Conservation (phyloP, 2,888 invertebrate species). For the Polydrusus pterygomalis region DNA sequence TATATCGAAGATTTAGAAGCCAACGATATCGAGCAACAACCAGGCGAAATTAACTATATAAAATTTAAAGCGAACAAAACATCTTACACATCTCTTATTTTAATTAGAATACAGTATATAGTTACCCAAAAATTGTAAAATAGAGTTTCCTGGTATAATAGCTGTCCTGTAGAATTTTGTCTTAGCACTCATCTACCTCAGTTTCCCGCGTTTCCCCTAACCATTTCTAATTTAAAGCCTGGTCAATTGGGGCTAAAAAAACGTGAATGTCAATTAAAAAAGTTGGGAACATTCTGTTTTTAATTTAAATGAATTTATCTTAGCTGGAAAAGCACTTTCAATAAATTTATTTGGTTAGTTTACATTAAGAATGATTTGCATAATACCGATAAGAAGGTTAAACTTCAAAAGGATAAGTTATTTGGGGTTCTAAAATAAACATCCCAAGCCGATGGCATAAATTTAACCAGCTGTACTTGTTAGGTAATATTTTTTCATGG, state of each 20-base stretch:
- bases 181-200: too few relatives aligned
- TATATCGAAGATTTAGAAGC: too few relatives aligned
- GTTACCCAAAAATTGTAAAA: too few relatives aligned
- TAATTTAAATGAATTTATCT: conserved; percentile 18
- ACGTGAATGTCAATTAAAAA: conserved; percentile 7
- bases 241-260: conserved; percentile 22
- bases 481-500: not conserved
- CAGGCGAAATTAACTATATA: too few relatives aligned
- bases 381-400: conserved; percentile 3
- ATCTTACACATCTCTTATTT: too few relatives aligned
- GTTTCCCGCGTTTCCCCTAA: not conserved
- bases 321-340: conserved; percentile 8
- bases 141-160: too few relatives aligned
- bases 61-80: too few relatives aligned
- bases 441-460: not conserved
- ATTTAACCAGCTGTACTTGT: not conserved
- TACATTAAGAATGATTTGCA: not conserved
- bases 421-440: conserved; percentile 6
- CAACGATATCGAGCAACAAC: too few relatives aligned
- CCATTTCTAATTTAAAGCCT: conserved; percentile 45
- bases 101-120: too few relatives aligned
- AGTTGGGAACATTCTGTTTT: conserved; percentile 9
- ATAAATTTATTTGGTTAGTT: not conserved
- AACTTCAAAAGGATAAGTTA: conserved; percentile 2
- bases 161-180: too few relatives aligned